Conservation (phyloP, 2,113 vertebrate species). For the Pholis gunnellus region DNA sequence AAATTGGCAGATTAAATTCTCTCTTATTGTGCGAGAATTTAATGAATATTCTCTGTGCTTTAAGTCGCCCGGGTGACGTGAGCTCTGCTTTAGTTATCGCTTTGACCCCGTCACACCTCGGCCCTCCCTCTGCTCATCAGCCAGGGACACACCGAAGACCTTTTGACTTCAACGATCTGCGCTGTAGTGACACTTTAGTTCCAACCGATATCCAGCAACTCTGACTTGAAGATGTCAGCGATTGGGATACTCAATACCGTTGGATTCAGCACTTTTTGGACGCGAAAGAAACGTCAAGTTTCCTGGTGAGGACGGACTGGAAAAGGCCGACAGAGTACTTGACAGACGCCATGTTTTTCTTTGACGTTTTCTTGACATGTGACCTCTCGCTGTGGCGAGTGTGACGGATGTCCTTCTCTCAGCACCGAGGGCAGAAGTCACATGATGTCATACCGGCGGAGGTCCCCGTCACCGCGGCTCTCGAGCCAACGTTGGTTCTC, state of each 20-base stretch:
- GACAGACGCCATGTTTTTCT: background rate
- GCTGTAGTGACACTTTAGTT: constrained; percentile 18
- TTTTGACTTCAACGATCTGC: constrained; percentile 60
- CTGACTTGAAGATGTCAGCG: background rate
- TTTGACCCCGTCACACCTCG: constrained; percentile 54
- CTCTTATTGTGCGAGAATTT: constrained; percentile 74
- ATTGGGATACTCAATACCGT: background rate
- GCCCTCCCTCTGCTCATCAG: constrained; percentile 56
- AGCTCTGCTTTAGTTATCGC: constrained; percentile 63
- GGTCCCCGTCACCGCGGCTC: background rate
- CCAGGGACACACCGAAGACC: constrained; percentile 34
- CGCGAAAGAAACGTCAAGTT: background rate
- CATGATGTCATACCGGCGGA: background rate
- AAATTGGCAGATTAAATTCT: constrained; percentile 78
- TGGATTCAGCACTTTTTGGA: background rate
- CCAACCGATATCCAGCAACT: background rate
- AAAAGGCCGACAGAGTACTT: background rate
- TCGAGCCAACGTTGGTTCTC: background rate
- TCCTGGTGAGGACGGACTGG: background rate
- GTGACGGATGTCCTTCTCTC: background rate
- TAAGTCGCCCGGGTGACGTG: constrained; percentile 57
- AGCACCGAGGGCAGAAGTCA: background rate
- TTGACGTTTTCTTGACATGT: background rate
- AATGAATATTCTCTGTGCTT: constrained; percentile 75
- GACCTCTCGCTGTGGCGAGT: background rate